Evolutionary conservation across 1,140 invertebrate genomes (phyloP).

Genomic region (Musca vetustissima): DNA sequence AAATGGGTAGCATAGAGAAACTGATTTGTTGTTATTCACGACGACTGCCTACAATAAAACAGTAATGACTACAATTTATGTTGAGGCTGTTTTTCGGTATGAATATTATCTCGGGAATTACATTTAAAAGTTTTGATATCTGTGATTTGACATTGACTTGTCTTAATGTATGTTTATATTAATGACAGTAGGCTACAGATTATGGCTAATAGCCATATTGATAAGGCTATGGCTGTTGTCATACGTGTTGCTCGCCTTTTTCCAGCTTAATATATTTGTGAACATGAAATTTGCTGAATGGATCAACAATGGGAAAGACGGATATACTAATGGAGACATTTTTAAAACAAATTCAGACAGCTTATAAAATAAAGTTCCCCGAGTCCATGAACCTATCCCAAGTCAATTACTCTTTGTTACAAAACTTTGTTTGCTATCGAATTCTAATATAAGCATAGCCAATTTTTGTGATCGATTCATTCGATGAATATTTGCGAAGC

Average conservation of each 20-base stretch:
- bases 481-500: too few species aligned
- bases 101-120: background rate
- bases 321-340: constrained; percentile 84
- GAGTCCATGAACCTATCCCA: constrained; percentile 82
- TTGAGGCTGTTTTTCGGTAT: too few species aligned
- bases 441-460: too few species aligned
- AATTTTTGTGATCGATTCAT: too few species aligned
- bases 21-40: constrained; percentile 47
- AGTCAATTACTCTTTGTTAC: too few species aligned
- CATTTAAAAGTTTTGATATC: background rate
- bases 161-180: constrained; percentile 69
- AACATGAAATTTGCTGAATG: constrained; percentile 70
- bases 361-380: constrained; percentile 74
- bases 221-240: constrained; percentile 68
- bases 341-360: constrained; percentile 77
- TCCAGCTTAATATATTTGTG: constrained; percentile 62
- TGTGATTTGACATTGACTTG: constrained; percentile 48
- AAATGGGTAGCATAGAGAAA: constrained; percentile 74
- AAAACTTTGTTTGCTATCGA: too few species aligned
- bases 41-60: constrained; percentile 32
- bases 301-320: constrained; percentile 84
- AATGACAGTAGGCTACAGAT: constrained; percentile 81
- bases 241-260: constrained; percentile 69
- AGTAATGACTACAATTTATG: background rate
- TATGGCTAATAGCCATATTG: too few species aligned